Evolutionary conservation across 2,888 invertebrate genomes (phyloP).

Genomic region (Drosophila dives): DNA sequence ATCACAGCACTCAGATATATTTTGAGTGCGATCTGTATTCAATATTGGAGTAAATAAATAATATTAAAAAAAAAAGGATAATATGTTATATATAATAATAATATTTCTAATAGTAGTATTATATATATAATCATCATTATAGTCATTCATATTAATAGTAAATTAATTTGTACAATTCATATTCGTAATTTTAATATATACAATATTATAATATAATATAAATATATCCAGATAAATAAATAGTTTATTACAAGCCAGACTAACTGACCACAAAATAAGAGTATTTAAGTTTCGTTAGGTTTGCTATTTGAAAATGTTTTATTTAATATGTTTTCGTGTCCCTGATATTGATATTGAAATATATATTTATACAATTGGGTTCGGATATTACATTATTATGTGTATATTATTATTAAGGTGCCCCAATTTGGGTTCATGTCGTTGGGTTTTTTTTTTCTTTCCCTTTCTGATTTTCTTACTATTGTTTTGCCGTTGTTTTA

Average conservation of each 20-base stretch:
- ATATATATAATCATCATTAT: background rate
- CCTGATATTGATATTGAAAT: constrained; percentile 33
- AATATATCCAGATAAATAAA: background rate
- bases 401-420: background rate
- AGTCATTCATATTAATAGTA: background rate
- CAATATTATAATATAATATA: too few relatives aligned
- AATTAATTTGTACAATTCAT: background rate
- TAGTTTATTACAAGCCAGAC: background rate
- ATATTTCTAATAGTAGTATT: too few relatives aligned
- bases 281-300: background rate
- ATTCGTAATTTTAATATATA: background rate
- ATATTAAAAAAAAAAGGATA: background rate
- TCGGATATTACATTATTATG: background rate
- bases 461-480: background rate
- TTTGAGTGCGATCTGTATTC: background rate
- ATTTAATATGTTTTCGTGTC: constrained; percentile 1
- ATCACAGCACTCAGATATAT: background rate
- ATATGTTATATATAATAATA: too few relatives aligned
- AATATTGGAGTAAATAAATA: background rate
- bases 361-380: constrained; percentile 15
- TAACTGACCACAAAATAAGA: background rate
- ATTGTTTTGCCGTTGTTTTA: background rate
- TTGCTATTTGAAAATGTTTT: background rate
- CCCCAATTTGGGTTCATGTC: background rate
- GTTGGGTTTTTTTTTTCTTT: background rate